Conservation (phyloP, 2,888 invertebrate genomes). For the Amphimallon solstitiale region DNA sequence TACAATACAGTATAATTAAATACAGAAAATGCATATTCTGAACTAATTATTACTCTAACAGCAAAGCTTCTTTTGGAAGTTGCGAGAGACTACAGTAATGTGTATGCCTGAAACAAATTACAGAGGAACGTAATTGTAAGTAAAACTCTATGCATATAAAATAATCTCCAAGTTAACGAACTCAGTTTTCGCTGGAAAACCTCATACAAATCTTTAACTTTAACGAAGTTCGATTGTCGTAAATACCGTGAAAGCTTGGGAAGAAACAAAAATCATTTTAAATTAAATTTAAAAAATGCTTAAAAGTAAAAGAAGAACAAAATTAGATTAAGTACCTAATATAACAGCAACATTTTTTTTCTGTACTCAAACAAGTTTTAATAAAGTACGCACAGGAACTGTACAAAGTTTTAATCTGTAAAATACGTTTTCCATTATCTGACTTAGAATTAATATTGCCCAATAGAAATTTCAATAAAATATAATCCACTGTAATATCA, state of each 20-base stretch:
- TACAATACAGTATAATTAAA: too few species aligned
- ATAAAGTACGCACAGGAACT: neutral
- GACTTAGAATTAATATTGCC: constrained; percentile 16
- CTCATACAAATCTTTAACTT: neutral
- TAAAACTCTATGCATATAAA: too few species aligned
- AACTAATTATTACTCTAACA: too few species aligned
- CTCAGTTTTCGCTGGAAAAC: neutral
- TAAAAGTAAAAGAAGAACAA: too few species aligned
- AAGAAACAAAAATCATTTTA: neutral
- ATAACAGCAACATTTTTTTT: neutral
- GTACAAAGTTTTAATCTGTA: constrained; percentile 17
- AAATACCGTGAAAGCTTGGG: neutral
- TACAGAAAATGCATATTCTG: too few species aligned
- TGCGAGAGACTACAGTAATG: too few species aligned
- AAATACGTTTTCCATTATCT: constrained; percentile 12
- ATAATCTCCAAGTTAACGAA: neutral
- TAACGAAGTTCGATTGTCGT: too few species aligned
- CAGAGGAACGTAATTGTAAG: too few species aligned
- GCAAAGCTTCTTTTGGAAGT: too few species aligned
- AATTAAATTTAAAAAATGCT: neutral
- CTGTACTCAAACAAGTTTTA: constrained; percentile 10
- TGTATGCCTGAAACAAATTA: too few species aligned
- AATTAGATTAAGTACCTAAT: too few species aligned
- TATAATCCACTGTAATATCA: constrained; percentile 7
- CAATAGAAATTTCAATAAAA: constrained; percentile 22